These are phyloP conservation scores for Phyllostomus discolor DNA, from an alignment of 2,113 vertebrate genomes.

Conservation along the genomic window DNA sequence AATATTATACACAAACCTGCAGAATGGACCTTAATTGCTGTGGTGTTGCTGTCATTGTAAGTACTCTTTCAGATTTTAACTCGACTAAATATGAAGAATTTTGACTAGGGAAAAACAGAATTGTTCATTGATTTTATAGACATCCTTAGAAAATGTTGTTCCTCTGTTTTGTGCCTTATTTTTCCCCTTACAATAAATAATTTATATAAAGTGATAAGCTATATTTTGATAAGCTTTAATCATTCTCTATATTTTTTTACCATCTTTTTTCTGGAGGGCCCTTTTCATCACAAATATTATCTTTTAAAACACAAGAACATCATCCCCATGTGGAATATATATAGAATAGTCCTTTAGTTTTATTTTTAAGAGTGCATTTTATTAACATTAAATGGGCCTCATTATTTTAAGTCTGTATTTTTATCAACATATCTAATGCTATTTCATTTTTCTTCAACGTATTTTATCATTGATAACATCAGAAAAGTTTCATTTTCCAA, in stretches of 20 bases:
- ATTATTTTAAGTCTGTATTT: conserved; percentile 10
- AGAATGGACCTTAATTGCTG: conserved; percentile 85
- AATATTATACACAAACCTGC: conserved; percentile 85
- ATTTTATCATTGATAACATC: conserved; percentile 14
- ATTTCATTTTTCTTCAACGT: conserved; percentile 19
- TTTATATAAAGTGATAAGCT: not conserved
- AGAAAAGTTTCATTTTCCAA: conserved; percentile 39
- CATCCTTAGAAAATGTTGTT: not conserved
- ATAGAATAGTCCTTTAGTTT: not conserved
- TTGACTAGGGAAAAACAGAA: not conserved
- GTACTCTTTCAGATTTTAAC: conserved; percentile 70
- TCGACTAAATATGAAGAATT: conserved; percentile 19
- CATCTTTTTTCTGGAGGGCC: not conserved
- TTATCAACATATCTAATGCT: not conserved
- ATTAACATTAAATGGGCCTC: not conserved
- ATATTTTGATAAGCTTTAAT: conserved; percentile 20
- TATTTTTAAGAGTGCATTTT: conserved; percentile 20
- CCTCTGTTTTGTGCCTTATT: not conserved
- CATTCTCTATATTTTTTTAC: not conserved
- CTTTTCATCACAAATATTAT: conserved; percentile 4
- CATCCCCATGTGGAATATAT: not conserved
- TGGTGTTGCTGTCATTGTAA: conserved; percentile 85
- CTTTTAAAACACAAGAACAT: conserved; percentile 17
- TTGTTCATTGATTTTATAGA: conserved; percentile 15
- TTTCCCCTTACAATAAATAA: not conserved